Evolutionary conservation across 2,797 vertebrate species (phyloP).

Genomic region (Choloepus didactylus): DNA sequence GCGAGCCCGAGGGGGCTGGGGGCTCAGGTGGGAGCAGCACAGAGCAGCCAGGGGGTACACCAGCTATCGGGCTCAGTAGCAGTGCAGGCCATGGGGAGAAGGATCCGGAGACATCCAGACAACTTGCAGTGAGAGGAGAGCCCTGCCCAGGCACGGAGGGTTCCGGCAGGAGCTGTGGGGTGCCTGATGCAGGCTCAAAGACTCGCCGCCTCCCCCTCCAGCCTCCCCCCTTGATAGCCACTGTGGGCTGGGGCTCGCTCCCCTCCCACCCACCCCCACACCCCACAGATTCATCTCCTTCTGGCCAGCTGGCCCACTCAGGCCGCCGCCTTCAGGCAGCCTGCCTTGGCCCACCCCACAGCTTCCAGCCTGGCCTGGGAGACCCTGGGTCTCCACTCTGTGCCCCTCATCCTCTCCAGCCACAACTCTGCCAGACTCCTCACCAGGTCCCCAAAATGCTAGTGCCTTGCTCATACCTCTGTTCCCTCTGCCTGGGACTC

Average conservation of each 20-base stretch:
- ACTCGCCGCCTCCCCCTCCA: rapidly evolving
- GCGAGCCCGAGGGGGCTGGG: background rate
- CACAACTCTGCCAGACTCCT: background rate
- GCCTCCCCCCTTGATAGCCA: rapidly evolving
- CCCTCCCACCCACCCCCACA: too few relatives aligned
- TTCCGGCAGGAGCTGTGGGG: background rate
- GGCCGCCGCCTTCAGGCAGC: background rate
- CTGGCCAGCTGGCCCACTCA: background rate
- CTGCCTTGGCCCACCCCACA: background rate
- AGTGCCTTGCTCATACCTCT: background rate
- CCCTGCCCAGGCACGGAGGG: rapidly evolving
- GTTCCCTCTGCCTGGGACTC: background rate
- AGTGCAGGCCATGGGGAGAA: background rate
- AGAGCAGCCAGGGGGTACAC: background rate
- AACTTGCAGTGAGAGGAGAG: rapidly evolving
- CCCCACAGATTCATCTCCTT: background rate
- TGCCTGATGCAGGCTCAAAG: too few relatives aligned
- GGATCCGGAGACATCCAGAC: rapidly evolving
- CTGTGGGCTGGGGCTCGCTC: too few relatives aligned
- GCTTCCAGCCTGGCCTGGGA: background rate
- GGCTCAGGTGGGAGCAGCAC: background rate
- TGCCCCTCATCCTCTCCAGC: background rate
- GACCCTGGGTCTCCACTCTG: background rate
- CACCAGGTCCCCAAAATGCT: background rate
- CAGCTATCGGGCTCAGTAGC: background rate